A percentile compares a stretch with the other conserved stretches of the same genome.
Evolutionary conservation across 2,888 invertebrate genomes (phyloP).

Genomic region (Adelphocoris suturalis): DNA sequence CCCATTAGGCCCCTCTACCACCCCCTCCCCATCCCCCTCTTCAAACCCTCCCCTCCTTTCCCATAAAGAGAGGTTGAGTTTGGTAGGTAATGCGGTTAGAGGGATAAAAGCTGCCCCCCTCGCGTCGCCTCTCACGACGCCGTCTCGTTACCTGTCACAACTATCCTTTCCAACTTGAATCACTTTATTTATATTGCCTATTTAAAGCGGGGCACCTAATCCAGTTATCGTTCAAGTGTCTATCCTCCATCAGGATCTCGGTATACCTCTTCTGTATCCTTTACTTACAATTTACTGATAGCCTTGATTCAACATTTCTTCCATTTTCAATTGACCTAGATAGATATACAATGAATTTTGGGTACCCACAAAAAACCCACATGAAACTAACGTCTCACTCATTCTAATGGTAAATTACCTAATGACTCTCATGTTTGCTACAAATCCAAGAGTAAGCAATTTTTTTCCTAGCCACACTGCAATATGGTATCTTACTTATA

Average conservation of each 20-base stretch:
- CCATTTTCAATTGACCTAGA: too few relatives aligned
- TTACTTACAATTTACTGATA: background rate
- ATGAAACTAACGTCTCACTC: too few relatives aligned
- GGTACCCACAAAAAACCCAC: too few relatives aligned
- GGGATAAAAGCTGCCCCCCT: slow-evolving; percentile 47
- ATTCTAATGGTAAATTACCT: too few relatives aligned
- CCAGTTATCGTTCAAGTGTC: slow-evolving; percentile 36
- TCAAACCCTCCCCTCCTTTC: background rate
- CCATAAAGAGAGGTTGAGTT: slow-evolving; percentile 53
- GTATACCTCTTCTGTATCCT: background rate
- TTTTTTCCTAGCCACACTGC: too few relatives aligned
- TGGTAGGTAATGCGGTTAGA: slow-evolving; percentile 47
- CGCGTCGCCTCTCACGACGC: slow-evolving; percentile 19
- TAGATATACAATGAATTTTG: too few relatives aligned
- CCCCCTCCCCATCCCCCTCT: background rate
- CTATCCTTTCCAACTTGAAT: slow-evolving; percentile 54
- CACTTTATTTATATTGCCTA: slow-evolving; percentile 43
- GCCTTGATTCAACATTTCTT: background rate
- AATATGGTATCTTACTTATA: too few relatives aligned
- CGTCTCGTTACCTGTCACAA: slow-evolving; percentile 46
- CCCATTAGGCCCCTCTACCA: slow-evolving; percentile 24
- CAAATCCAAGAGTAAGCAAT: too few relatives aligned
- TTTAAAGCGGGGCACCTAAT: slow-evolving; percentile 45
- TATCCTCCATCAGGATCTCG: background rate
- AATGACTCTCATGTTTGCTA: too few relatives aligned